phyloP scores from a whole-genome alignment of 2,888 invertebrate genomes.

The Dryobotodes eremita region DNA sequence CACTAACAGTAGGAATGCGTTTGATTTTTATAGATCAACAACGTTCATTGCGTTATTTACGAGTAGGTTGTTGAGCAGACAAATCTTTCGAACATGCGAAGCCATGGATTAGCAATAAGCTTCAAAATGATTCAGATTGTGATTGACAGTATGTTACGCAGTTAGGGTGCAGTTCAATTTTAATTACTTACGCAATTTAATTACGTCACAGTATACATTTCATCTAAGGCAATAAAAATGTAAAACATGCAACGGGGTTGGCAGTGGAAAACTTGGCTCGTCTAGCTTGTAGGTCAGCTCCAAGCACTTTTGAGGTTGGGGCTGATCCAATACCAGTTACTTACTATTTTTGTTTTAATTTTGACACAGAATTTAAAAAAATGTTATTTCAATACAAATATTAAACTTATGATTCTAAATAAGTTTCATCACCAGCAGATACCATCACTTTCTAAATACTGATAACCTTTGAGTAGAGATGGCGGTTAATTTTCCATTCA shows the following conservation, averaged over 20 bases:
- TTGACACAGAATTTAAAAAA: not conserved
- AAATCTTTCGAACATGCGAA: too few species aligned
- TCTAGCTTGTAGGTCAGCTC: not conserved
- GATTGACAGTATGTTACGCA: too few species aligned
- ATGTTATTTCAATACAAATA: not conserved
- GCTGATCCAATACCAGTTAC: not conserved
- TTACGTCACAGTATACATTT: not conserved
- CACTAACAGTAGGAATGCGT: too few species aligned
- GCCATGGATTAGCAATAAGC: too few species aligned
- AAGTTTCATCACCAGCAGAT: constrained; percentile 31
- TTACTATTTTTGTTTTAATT: not conserved
- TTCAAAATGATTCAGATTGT: too few species aligned
- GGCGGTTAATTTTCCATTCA: constrained; percentile 1
- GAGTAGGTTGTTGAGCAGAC: too few species aligned
- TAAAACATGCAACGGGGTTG: not conserved
- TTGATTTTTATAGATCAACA: too few species aligned
- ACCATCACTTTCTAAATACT: constrained; percentile 13
- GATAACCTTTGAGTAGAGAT: not conserved
- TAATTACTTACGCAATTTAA: too few species aligned
- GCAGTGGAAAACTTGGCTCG: not conserved
- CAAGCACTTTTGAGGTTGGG: not conserved
- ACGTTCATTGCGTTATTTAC: too few species aligned
- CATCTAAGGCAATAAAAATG: not conserved
- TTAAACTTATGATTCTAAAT: not conserved
- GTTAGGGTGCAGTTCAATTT: too few species aligned